A percentile compares a stretch with the other conserved stretches of the same genome.
Evolutionary conservation across 2,797 vertebrate genomes (phyloP).

Genomic region (Enteromius argenteus): DNA sequence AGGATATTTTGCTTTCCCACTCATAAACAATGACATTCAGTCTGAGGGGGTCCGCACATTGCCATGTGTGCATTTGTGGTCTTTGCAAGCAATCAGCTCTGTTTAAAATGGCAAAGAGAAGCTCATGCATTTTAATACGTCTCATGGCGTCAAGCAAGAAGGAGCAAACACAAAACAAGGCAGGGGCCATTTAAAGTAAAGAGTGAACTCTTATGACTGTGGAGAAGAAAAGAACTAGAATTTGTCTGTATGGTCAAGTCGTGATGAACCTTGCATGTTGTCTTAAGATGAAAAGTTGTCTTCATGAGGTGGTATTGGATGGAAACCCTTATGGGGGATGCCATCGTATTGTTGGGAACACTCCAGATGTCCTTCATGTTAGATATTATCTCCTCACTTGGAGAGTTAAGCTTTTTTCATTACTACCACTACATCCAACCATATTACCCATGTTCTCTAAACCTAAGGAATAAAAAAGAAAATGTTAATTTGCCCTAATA

Average conservation of each 20-base stretch:
- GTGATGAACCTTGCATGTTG: slow-evolving; percentile 6
- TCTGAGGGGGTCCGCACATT: slow-evolving; percentile 43
- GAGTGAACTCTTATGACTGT: slow-evolving; percentile 59
- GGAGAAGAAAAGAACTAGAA: slow-evolving; percentile 55
- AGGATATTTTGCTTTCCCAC: slow-evolving; percentile 65
- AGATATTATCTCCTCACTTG: neutral
- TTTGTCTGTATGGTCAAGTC: slow-evolving; percentile 39
- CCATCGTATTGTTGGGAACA: neutral
- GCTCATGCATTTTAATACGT: slow-evolving; percentile 77
- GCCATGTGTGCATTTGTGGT: slow-evolving; percentile 58
- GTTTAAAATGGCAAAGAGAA: slow-evolving; percentile 70
- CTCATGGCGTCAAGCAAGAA: slow-evolving; percentile 72
- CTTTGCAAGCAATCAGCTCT: slow-evolving; percentile 63
- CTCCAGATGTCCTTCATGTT: neutral
- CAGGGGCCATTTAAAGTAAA: slow-evolving; percentile 60
- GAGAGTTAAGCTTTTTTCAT: slow-evolving; percentile 6
- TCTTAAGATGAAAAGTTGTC: slow-evolving; percentile 36
- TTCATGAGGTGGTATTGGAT: slow-evolving; percentile 19
- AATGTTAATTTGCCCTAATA: neutral
- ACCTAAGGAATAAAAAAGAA: neutral
- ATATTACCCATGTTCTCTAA: neutral
- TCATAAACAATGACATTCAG: slow-evolving; percentile 67
- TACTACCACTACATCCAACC: neutral
- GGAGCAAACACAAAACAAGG: slow-evolving; percentile 71
- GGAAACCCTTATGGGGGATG: slow-evolving; percentile 24